Conservation (phyloP, 2,888 invertebrate genomes). For the Melolontha melolontha region DNA sequence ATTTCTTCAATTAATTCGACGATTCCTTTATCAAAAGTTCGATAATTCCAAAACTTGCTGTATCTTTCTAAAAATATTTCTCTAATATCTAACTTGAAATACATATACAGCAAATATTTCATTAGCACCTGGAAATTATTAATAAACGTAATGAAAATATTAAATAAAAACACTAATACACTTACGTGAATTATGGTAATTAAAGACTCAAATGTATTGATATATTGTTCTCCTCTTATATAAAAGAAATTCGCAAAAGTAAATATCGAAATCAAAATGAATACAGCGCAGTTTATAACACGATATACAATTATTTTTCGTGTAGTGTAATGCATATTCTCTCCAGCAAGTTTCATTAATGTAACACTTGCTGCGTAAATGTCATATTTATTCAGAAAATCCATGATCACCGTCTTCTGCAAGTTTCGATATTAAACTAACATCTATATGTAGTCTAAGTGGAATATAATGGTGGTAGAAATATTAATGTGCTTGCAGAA, state of each 20-base stretch:
- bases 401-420: no score
- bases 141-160: no score
- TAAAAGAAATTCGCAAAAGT: neutral
- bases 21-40: neutral
- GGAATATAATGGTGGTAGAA: no score
- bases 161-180: neutral
- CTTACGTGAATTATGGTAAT: neutral
- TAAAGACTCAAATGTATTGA: neutral
- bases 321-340: no score
- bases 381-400: no score
- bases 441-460: no score
- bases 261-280: neutral
- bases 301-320: neutral
- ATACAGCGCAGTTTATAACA: neutral
- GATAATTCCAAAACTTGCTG: neutral
- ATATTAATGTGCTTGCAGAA: no score
- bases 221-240: neutral
- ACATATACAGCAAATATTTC: constrained; percentile 7
- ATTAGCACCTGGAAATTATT: neutral
- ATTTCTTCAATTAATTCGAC: neutral
- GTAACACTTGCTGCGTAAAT: no score
- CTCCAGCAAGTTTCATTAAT: no score
- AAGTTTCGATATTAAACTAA: no score
- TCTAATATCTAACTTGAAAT: neutral
- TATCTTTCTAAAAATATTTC: neutral